Base-by-base conservation (phyloP, 2,888 invertebrate genomes). In the Plebejus anna region DNA sequence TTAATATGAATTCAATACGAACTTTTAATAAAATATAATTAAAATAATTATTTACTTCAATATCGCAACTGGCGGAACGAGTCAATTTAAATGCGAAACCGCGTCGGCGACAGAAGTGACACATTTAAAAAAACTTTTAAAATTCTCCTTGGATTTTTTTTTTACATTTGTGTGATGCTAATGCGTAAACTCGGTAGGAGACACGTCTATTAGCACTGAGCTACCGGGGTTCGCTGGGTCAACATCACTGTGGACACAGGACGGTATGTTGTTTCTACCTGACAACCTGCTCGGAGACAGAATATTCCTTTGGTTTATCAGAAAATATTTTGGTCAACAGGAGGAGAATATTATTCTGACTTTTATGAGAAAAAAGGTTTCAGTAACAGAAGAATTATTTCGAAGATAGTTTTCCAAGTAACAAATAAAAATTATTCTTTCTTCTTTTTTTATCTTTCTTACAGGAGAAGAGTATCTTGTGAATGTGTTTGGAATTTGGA, bases 131-230 rank as follows among this genome's bases (percentile, higher is more conserved):
- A 47, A 47, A 47, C 0, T 13, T 66, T 13, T 13, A 55, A 11
- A 66, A 13, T 4, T 36, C 32, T 4, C 11, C 66, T 66, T 36
- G 32, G 11, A 66, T 22, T 36, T 66, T 61, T 61, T 61, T 61
- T 66, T 66, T 13, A 66, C 1, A 5, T 66, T 66, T 66, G 13
- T 66, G 28, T 66, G 61, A 28, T 66, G 66, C 66, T 66, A 66
- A 66, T 66, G 66, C 66, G 66, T 66, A 66, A 36, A 36, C 32
- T 66, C 66, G 51, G 73, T 16, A 47, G 73, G 73, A 73, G 86
- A 87, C 90, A 90, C 90, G 89, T 88, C 90, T 91, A 92, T 93
- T 93, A 94, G 91, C 92, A 82, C 82, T 85, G 81, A 90, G 92
- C 92, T 92, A 91, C 93, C 88, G 93, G 90, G 87, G 86, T 91